phyloP scores from a whole-genome alignment of 2,888 invertebrate genomes.

The Leptopilina syphax region DNA sequence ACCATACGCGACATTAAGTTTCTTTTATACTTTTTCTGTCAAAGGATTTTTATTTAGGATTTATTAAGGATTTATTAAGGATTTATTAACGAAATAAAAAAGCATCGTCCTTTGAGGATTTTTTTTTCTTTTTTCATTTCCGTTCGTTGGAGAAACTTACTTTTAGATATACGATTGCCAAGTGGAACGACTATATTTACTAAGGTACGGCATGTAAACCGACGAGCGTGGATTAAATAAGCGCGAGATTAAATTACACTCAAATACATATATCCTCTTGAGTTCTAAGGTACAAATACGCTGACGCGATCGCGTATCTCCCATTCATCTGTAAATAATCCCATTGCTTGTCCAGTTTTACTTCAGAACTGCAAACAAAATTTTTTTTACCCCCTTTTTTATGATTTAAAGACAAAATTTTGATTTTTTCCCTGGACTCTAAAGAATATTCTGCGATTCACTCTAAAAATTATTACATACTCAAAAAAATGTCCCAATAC shows the following conservation, averaged over 20 bases:
- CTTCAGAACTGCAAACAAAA: neutral
- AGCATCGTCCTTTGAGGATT: neutral
- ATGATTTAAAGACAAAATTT: too few species aligned
- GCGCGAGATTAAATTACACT: conserved; percentile 40
- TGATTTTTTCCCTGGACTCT: too few species aligned
- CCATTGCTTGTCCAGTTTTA: conserved; percentile 5
- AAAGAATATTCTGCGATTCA: too few species aligned
- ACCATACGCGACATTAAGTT: too few species aligned
- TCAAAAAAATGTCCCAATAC: too few species aligned
- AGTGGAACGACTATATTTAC: conserved; percentile 47
- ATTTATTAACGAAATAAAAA: conserved; percentile 1
- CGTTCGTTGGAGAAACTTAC: conserved; percentile 33
- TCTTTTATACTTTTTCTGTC: too few species aligned
- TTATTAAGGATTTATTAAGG: too few species aligned
- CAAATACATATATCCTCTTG: conserved; percentile 19
- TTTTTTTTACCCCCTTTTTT: too few species aligned
- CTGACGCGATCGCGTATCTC: conserved; percentile 13
- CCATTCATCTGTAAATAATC: conserved; percentile 26
- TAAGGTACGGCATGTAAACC: conserved; percentile 27
- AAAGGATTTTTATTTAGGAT: too few species aligned
- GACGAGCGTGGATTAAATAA: conserved; percentile 42
- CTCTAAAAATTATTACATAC: too few species aligned
- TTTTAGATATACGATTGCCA: conserved; percentile 43
- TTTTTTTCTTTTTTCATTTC: conserved; percentile 14
- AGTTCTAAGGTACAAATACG: conserved; percentile 1